A percentile compares a stretch with the other conserved stretches of the same genome.
phyloP scores from a whole-genome alignment of 2,113 vertebrate genomes.

The Ginglymostoma cirratum region DNA sequence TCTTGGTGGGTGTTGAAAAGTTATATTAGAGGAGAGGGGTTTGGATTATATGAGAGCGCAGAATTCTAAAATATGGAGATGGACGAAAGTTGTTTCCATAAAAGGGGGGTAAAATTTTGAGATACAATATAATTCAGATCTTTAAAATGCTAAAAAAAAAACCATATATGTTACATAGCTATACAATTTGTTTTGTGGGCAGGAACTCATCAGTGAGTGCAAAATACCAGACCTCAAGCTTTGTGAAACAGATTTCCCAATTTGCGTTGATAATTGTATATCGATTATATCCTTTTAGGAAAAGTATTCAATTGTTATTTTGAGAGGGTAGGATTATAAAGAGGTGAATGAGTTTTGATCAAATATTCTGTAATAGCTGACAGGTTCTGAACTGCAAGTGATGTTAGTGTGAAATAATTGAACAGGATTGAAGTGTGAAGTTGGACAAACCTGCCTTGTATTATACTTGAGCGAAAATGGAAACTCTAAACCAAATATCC shows the following conservation, averaged over 20 bases:
- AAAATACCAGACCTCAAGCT: not conserved
- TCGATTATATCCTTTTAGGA: not conserved
- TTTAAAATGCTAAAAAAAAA: not conserved
- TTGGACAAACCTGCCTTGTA: not conserved
- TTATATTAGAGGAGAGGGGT: not conserved
- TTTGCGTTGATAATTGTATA: not conserved
- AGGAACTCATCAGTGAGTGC: not conserved
- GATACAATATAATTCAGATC: not conserved
- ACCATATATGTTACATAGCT: not conserved
- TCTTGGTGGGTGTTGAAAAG: not conserved
- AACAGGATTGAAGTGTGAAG: not conserved
- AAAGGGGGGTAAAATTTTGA: not conserved
- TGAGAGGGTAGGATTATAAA: not conserved
- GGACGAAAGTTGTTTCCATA: not conserved
- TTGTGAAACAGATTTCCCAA: not conserved
- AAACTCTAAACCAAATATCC: not conserved
- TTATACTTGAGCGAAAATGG: not conserved
- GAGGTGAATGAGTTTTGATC: not conserved
- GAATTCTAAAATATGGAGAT: not conserved
- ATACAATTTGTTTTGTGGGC: not conserved
- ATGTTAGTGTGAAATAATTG: not conserved
- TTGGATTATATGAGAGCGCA: not conserved
- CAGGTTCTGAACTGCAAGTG: not conserved
- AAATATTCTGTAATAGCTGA: not conserved
- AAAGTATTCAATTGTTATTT: not conserved